Base-by-base conservation (phyloP, 2,888 invertebrate genomes). In the Zhengitettix transpicula region DNA sequence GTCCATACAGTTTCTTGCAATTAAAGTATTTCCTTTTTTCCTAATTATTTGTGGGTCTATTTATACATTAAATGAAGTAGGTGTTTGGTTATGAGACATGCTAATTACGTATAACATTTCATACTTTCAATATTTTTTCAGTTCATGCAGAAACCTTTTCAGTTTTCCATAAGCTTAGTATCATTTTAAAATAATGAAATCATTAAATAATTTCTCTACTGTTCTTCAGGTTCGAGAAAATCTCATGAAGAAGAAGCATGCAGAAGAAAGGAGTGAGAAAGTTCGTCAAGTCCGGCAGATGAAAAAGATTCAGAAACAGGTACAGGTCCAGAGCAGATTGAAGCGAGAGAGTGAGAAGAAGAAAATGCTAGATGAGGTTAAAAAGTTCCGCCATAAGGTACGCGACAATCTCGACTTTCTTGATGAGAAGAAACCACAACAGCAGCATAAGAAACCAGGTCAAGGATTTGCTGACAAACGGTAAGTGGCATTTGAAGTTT, bases 301-400 rank as follows among this genome's bases (percentile, higher is more conserved):
- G 70, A 86, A 89, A 68, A 98, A 98, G 74, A 88, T 93, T 72
- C 89, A 94, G 7, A 96, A 96, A 75, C 82, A 92, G 71, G 81
- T 95, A 65, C 84, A 91, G 75, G 81, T 84, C 61, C 91, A 95
- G 71, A 83, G 87, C 0, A 84, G 87, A 69, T 75, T 91, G 58
- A 86, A 91, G 69, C 85, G 93, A 71, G 88, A 89, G 59, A 84
- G 87, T 60, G 95, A 96, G 62, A 98, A 98, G 74, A 87, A 85
- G 70, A 86, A 94, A 68, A 84, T 97, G 82, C 71, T 93, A 55
- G 90, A 95, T 67, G 88, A 95, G 71, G 82, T 99, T 15, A 96
- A 98, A 71, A 89, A 96, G 69, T 95, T 89, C 67, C 82, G 90
- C 47, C 92, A 93, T 74, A 92, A 92, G 12, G 81, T 85, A 66